A percentile compares a stretch with the other conserved stretches of the same genome.
Evolutionary conservation across 2,888 invertebrate species (phyloP).

Genomic region (Acanthacorydalis orientalis): DNA sequence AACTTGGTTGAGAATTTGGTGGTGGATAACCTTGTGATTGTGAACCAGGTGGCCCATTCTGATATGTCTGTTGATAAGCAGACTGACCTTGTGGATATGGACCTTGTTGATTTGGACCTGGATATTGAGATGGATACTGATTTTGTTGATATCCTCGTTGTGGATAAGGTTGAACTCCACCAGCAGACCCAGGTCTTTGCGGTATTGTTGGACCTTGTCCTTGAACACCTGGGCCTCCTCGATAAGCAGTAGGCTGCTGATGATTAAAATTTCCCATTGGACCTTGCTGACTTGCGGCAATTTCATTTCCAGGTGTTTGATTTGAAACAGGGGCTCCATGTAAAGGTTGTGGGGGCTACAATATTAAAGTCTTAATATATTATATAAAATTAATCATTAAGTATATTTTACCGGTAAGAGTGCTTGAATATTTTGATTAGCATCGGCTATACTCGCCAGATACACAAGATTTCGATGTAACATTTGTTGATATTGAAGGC

Average conservation of each 20-base stretch:
- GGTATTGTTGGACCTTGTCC: slow-evolving; percentile 35
- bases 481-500: slow-evolving; percentile 84
- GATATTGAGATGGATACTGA: slow-evolving; percentile 43
- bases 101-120: slow-evolving; percentile 31
- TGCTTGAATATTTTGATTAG: slow-evolving; percentile 80
- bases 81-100: slow-evolving; percentile 45
- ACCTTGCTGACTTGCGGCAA: slow-evolving; percentile 22
- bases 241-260: slow-evolving; percentile 24
- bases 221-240: slow-evolving; percentile 25
- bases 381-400: not conserved
- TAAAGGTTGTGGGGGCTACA: slow-evolving; percentile 6
- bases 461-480: slow-evolving; percentile 92
- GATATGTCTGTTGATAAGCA: slow-evolving; percentile 45
- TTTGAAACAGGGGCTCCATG: slow-evolving; percentile 4
- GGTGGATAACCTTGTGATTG: slow-evolving; percentile 52
- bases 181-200: slow-evolving; percentile 38
- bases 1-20: slow-evolving; percentile 34
- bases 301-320: slow-evolving; percentile 13
- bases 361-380: not conserved
- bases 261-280: slow-evolving; percentile 27
- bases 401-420: slow-evolving; percentile 61
- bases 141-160: slow-evolving; percentile 51
- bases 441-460: slow-evolving; percentile 91
- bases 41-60: slow-evolving; percentile 40
- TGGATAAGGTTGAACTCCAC: slow-evolving; percentile 40